Evolutionary conservation across 2,113 vertebrate genomes (phyloP), one percentile per base, ranked within the genome.

Genomic region (Platysteira castanea): DNA sequence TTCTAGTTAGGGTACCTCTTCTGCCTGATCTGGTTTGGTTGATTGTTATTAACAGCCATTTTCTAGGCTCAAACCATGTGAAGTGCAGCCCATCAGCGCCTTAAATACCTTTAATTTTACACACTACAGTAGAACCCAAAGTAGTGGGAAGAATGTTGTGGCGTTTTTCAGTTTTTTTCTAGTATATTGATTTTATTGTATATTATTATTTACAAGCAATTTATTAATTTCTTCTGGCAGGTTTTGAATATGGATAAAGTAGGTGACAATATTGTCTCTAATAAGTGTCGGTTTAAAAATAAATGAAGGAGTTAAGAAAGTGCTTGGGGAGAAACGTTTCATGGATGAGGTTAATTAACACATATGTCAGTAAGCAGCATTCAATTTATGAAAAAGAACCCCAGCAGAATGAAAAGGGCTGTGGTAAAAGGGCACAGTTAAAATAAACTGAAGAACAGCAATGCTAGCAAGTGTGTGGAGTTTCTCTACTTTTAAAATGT

Each of bases 261-360:
- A 71, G 73, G 15, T 74, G 49, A 81, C 22, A 44, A 14, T 84
- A 70, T 54, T 90, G 15, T 64, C 28, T 75, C 11, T 75, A 71
- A 8, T 53, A 53, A 76, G 2, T 13, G 8, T 42, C 53, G 8
- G 7, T 82, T 82, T 84, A 64, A 92, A 94, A 95, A 71, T 64
- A 53, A 80, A 65, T 79, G 44, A 60, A 69, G n/a, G 44, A 53
- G 41, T 76, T 82, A 84, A 79, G 69, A 63, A 84, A 52, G 49
- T 84, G 61, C 65, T 60, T 82, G 41, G 61, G 77, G 70, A 93
- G 65, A 73, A 84, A 31, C 49, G 49, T 87, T 89, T 87, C 74
- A 69, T 31, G 87, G 79, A 78, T 65, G 18, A 93, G 59, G 64
- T 92, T 90, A 95, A 78, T 95, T 92, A 93, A 68, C 46, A 57